Base-by-base conservation (phyloP, 2,888 invertebrate species). In the Lasioglossum villosulum region DNA sequence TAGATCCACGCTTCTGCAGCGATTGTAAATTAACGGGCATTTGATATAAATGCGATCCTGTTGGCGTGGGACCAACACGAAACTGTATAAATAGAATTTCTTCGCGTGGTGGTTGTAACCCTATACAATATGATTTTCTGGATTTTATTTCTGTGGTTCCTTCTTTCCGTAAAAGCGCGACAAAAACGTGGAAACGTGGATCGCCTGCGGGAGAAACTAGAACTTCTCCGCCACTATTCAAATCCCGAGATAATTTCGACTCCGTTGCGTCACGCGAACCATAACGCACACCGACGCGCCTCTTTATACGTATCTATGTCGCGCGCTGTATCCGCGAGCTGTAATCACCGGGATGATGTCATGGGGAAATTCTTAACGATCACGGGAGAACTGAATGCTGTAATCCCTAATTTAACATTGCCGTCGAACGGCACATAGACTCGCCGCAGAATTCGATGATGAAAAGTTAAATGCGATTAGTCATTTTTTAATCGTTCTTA, bases 311-410 rank as follows among this genome's bases (percentile, higher is more conserved):
- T 63, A 78, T 82, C 82, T 34, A 6, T 66, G 34, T 27, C 72
- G 63, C 48, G 42, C 56, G 63, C 39, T n/a, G 56, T 37, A 77
- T 89, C 78, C 78, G 74, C 72, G 42, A 34, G 68, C 39, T 73
- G 52, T 68, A 59, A 78, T 85, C 83, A 37, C 59, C 42, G 66
- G 37, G 82, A 84, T 90, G 90, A 90, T 89, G 90, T 89, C 90
- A 90, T 56, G 68, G 48, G 82, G 80, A 84, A 82, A 86, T 89
- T 87, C 75, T 83, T 72, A 68, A 80, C 68, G 89, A 89, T 84
- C 86, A 86, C 72, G 71, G 63, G 68, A 71, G 37, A 52, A 78
- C 66, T 63, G 34, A 34, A 75, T 34, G 63, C 84, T 10, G 27
- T 75, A 72, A 72, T 72, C 23, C 30, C 30, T 72, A 66, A 66